Conservation (phyloP, 30 jellyfish, hydroid and myxozoan species). For the Aurelia coerulea region DNA sequence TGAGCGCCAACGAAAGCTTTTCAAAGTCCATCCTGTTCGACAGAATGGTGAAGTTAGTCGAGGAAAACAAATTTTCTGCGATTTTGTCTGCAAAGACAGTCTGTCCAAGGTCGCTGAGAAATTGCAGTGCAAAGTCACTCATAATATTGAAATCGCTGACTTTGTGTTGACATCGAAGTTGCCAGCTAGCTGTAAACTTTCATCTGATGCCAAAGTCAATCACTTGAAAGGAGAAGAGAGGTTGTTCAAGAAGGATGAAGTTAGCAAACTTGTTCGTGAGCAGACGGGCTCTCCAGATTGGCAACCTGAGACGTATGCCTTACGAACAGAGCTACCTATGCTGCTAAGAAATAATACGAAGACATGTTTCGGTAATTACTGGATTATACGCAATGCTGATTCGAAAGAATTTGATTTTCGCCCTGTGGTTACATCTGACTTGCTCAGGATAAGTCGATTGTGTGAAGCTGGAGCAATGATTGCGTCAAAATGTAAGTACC, state of each 20-base stretch:
- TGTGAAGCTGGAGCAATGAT: constrained; percentile 76
- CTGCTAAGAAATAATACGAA: background rate
- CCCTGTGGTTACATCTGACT: constrained; percentile 57
- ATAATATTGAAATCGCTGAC: constrained; percentile 29
- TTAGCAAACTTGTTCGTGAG: background rate
- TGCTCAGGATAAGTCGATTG: constrained; percentile 62
- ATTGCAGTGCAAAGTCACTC: constrained; percentile 19
- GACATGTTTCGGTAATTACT: constrained; percentile 11
- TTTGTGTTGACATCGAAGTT: background rate
- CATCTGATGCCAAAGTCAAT: constrained; percentile 1
- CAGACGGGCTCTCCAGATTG: constrained; percentile 17
- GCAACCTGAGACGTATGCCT: constrained; percentile 8
- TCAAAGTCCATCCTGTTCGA: background rate
- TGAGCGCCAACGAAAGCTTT: background rate
- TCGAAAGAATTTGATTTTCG: constrained; percentile 14
- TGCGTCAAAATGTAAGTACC: constrained; percentile 82
- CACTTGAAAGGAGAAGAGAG: constrained; percentile 41
- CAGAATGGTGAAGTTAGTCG: background rate
- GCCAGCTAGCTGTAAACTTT: background rate
- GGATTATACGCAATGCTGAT: constrained; percentile 68
- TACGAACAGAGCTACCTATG: constrained; percentile 49
- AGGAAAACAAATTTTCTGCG: constrained; percentile 31
- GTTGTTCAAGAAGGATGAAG: constrained; percentile 9
- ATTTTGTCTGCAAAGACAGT: constrained; percentile 1
- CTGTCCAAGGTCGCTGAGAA: background rate